Percentiles rank a stretch among this genome's conserved stretches.
Evolutionary conservation across 2,113 vertebrate genomes (phyloP).

Genomic region (Microcebus griseorufus): DNA sequence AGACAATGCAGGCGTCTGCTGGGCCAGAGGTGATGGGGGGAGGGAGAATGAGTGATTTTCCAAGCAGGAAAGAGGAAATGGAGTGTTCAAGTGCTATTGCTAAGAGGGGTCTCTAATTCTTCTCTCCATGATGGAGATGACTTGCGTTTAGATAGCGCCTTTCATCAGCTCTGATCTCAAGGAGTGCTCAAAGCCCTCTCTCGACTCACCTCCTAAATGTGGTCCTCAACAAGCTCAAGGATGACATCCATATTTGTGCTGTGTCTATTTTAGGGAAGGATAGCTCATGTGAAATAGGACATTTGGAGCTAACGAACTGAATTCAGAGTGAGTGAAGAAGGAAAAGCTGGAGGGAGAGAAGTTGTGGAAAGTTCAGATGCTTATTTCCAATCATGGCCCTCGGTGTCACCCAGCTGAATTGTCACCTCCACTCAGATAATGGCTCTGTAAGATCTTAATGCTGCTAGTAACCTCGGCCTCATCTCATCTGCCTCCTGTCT

Average conservation of each 20-base stretch:
- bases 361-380: not conserved
- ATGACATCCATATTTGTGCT: not conserved
- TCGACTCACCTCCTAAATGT: slow-evolving; percentile 15
- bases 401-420: not conserved
- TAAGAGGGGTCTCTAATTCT: slow-evolving; percentile 52
- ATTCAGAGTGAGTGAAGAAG: not conserved
- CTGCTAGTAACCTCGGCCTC: not conserved
- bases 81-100: slow-evolving; percentile 3
- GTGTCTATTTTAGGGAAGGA: not conserved
- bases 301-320: not conserved
- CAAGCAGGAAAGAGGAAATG: slow-evolving; percentile 55
- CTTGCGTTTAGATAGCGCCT: not conserved
- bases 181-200: not conserved
- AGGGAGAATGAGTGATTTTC: slow-evolving; percentile 11
- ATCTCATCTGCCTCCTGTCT: not conserved
- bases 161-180: slow-evolving; percentile 49
- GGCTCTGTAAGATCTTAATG: not conserved
- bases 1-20: slow-evolving; percentile 21
- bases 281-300: not conserved
- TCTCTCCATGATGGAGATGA: slow-evolving; percentile 42
- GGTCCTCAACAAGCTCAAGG: not conserved
- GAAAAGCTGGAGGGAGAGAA: not conserved
- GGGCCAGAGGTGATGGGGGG: not conserved
- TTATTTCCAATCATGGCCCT: not conserved
- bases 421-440: not conserved